These are phyloP conservation scores for Campoplex nolae DNA, from an alignment of 2,888 invertebrate species.

Conservation along the genomic window DNA sequence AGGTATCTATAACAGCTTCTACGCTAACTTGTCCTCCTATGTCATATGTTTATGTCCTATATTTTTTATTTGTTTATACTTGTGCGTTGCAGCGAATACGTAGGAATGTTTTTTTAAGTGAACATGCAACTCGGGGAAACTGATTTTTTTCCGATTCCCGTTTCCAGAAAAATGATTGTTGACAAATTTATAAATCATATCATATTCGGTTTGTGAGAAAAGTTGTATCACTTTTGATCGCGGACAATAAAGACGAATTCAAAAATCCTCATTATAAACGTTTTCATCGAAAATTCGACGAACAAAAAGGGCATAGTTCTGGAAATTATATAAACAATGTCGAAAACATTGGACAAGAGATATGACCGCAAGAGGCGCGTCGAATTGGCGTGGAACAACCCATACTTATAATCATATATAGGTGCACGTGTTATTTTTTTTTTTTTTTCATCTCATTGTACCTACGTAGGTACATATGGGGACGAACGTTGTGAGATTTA, in stretches of 20 bases:
- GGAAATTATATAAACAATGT: neutral
- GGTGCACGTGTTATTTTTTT: conserved; percentile 23
- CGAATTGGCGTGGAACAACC: conserved; percentile 25
- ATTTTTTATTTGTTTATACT: no score
- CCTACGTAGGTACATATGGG: neutral
- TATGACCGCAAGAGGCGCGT: neutral
- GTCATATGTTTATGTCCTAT: neutral
- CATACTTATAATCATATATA: conserved; percentile 18
- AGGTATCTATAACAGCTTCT: neutral
- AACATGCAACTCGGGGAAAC: neutral
- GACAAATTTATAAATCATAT: neutral
- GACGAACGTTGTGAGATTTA: conserved; percentile 51
- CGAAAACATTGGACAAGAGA: neutral
- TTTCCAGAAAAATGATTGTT: no score
- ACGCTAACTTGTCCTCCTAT: neutral
- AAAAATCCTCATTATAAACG: neutral
- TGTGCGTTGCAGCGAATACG: no score
- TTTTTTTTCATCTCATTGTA: conserved; percentile 30
- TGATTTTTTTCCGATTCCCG: neutral
- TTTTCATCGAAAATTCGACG: neutral
- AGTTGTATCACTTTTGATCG: neutral
- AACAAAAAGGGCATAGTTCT: neutral
- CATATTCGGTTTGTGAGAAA: neutral
- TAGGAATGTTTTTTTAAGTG: neutral
- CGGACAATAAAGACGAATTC: neutral